Evolutionary conservation across 2,113 vertebrate species (phyloP).

Genomic region (Prionailurus bengalensis): DNA sequence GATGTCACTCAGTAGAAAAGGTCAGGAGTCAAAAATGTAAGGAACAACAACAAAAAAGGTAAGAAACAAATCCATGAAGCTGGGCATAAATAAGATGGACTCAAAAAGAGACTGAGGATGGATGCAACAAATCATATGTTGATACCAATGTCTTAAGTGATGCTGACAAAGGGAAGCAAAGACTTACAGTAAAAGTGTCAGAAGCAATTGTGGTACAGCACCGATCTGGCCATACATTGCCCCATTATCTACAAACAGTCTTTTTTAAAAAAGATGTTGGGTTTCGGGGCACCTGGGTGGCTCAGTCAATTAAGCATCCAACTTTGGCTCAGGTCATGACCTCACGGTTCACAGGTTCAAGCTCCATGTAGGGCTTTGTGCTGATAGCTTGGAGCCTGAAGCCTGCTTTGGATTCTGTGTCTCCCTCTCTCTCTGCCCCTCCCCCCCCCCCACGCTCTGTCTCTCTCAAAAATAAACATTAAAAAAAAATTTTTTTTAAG

Average conservation of each 20-base stretch:
- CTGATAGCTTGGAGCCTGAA: too few species aligned
- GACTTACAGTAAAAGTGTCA: not conserved
- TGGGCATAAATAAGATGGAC: not conserved
- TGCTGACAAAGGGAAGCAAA: not conserved
- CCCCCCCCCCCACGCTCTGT: too few species aligned
- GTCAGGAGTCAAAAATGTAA: constrained; percentile 4
- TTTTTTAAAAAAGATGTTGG: not conserved
- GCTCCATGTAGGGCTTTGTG: too few species aligned
- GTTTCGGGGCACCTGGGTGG: too few species aligned
- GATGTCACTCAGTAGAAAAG: not conserved
- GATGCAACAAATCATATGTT: not conserved
- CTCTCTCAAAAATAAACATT: too few species aligned
- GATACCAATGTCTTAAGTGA: not conserved
- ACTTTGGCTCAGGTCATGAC: too few species aligned
- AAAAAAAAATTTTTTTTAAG: too few species aligned
- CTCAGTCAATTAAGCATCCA: too few species aligned
- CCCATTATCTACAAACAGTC: not conserved
- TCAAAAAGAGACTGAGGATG: not conserved
- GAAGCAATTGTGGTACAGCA: not conserved
- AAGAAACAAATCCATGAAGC: not conserved
- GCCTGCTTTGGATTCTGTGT: too few species aligned
- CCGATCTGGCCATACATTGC: not conserved
- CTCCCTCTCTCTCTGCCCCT: too few species aligned
- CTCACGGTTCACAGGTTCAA: too few species aligned
- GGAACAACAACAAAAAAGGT: not conserved